A percentile compares a stretch with the other conserved stretches of the same genome.
Evolutionary conservation across 1,140 invertebrate species (phyloP).

Genomic region (Heliconius eleuchia): DNA sequence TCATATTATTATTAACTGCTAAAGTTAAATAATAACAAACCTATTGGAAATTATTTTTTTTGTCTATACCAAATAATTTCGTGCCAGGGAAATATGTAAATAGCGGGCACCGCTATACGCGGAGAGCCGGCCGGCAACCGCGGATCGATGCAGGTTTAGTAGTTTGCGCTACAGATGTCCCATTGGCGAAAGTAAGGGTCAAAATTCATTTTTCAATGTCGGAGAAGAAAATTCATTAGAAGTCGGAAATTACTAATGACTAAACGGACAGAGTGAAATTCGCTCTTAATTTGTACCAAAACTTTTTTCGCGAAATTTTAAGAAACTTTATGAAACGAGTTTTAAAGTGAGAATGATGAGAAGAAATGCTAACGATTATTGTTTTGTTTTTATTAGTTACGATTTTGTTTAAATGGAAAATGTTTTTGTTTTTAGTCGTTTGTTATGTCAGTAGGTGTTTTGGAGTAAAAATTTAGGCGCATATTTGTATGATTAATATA

Average conservation of each 20-base stretch:
- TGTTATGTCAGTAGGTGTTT: not conserved
- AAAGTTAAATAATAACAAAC: not conserved
- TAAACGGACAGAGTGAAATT: conserved; percentile 80
- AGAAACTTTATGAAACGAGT: conserved; percentile 76
- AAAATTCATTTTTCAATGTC: conserved; percentile 81
- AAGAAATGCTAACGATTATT: conserved; percentile 72
- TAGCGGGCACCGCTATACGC: conserved; percentile 38
- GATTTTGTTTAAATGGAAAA: conserved; percentile 23
- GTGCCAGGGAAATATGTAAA: conserved; percentile 49
- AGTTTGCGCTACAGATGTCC: conserved; percentile 62
- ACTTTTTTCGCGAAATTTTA: conserved; percentile 76
- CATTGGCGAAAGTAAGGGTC: conserved; percentile 66
- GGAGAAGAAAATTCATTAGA: conserved; percentile 81
- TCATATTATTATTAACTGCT: not conserved
- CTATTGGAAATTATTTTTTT: not conserved
- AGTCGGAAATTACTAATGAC: conserved; percentile 81
- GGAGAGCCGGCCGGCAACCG: conserved; percentile 45
- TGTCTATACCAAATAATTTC: conserved; percentile 17
- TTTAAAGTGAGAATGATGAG: conserved; percentile 75
- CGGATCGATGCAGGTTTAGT: conserved; percentile 58
- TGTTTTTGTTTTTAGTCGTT: not conserved
- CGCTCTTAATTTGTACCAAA: conserved; percentile 79
- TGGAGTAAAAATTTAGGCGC: not conserved
- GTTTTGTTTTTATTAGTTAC: conserved; percentile 58
- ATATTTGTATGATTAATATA: no score